Evolutionary conservation across 2,888 invertebrate genomes (phyloP), one percentile per base, ranked within the genome.

Genomic region (Polydrusus tereticollis): DNA sequence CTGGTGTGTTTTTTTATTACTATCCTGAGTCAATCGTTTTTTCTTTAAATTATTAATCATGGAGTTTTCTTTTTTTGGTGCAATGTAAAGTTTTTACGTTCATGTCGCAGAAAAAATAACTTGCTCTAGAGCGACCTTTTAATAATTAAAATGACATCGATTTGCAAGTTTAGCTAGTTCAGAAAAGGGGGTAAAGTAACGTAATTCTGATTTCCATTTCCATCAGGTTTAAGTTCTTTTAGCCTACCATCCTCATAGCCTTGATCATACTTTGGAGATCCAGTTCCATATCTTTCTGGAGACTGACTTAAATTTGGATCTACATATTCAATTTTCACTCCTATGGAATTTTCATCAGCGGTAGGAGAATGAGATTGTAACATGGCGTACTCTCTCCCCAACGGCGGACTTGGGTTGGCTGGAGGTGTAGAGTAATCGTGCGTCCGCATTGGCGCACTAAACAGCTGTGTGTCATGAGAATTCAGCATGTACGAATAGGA

Each of bases 101-200:
- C n/a, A n/a, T n/a, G n/a, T n/a, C n/a, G n/a, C n/a, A n/a, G n/a
- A n/a, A n/a, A n/a, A n/a, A n/a, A n/a, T n/a, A n/a, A n/a, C n/a
- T n/a, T 41, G 0, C 16, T 41, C 7, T 41, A 41, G 4, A 26
- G 3, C n/a, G 2, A n/a, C 12, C 38, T 47, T 29, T 55, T 55
- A 23, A 29, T 3, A 29, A 29, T 8, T 18, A 12, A 55, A 41
- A 36, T 23, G 29, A 64, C 16, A 16, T 65, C 75, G 77, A 73
- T 78, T 77, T 63, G 75, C 71, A 73, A 78, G 65, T 68, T 73
- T 78, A 52, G 78, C 80, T 87, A 92, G 87, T 92, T 92, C 90
- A 92, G 89, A 91, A 93, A 92, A 90, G 92, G 91, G 87, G 92
- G 92, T 86, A 92, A 86, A 65, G 91, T 89, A 43, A 92, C 92